Evolutionary conservation across 1,140 invertebrate genomes (phyloP).

Genomic region (Scylla paramamosain): DNA sequence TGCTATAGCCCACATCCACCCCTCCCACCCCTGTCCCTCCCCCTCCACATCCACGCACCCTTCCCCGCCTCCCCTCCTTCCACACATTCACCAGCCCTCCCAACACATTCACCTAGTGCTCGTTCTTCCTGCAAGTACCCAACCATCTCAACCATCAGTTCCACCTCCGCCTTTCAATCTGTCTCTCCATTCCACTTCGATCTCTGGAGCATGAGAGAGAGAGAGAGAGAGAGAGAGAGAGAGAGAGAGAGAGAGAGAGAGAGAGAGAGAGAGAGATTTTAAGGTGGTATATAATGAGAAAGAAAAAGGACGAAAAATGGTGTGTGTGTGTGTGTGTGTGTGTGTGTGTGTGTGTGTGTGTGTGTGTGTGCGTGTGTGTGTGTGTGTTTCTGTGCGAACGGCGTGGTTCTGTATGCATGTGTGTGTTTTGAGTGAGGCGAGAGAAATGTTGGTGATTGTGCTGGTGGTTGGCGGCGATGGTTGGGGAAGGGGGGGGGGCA

Average conservation of each 20-base stretch:
- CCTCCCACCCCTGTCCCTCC: not conserved
- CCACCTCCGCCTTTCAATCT: not conserved
- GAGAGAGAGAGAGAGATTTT: no score
- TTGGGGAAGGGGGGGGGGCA: not conserved
- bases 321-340: no score
- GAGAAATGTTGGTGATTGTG: not conserved
- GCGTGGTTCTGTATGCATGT: not conserved
- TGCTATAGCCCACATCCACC: not conserved
- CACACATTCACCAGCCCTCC: no score
- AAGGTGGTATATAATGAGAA: no score
- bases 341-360: not conserved
- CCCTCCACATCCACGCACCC: not conserved
- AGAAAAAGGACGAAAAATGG: no score
- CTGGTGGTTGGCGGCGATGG: not conserved
- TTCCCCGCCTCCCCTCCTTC: not conserved
- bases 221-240: no score
- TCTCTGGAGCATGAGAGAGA: not conserved
- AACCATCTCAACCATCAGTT: not conserved
- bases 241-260: no score
- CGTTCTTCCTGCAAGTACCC: not conserved
- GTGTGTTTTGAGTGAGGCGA: no score
- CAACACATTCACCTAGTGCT: not conserved
- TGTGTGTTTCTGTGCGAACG: not conserved
- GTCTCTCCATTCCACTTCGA: conserved; percentile 5
- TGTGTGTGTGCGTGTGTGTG: not conserved